phyloP scores from a whole-genome alignment of 2,797 vertebrate genomes.

The Mionectes olivaceus region DNA sequence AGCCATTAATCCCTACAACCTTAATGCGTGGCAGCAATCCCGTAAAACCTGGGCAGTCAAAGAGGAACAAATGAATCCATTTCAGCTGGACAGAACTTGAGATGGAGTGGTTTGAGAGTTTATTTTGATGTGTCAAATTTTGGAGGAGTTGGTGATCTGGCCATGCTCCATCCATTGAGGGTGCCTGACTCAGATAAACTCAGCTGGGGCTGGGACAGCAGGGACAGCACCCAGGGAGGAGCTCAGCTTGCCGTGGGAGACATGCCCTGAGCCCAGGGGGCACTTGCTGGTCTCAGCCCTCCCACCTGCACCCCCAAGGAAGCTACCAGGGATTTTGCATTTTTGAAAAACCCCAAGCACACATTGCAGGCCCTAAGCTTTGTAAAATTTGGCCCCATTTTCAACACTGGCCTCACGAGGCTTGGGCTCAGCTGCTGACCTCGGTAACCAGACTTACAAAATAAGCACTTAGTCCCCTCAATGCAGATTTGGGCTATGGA shows the following conservation, averaged over 20 bases:
- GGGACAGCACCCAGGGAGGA: background rate
- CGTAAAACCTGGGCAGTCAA: background rate
- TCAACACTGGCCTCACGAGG: background rate
- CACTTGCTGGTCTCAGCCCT: background rate
- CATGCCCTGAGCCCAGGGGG: accelerated
- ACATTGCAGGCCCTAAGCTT: background rate
- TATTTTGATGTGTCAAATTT: background rate
- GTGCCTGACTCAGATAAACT: accelerated
- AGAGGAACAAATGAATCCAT: background rate
- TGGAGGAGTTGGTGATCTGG: background rate
- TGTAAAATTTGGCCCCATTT: background rate
- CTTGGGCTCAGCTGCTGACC: background rate
- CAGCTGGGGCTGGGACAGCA: background rate
- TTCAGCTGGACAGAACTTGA: background rate
- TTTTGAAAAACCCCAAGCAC: background rate
- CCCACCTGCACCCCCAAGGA: background rate
- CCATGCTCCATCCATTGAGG: accelerated
- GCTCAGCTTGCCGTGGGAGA: accelerated
- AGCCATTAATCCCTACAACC: too few relatives aligned
- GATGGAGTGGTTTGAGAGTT: background rate
- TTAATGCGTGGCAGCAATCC: accelerated
- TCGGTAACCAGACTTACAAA: background rate
- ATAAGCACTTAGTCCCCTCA: background rate
- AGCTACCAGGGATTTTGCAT: background rate
- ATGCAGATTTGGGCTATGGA: background rate